Base-by-base conservation (phyloP, 2,113 vertebrate genomes). In the Edolisoma coerulescens region DNA sequence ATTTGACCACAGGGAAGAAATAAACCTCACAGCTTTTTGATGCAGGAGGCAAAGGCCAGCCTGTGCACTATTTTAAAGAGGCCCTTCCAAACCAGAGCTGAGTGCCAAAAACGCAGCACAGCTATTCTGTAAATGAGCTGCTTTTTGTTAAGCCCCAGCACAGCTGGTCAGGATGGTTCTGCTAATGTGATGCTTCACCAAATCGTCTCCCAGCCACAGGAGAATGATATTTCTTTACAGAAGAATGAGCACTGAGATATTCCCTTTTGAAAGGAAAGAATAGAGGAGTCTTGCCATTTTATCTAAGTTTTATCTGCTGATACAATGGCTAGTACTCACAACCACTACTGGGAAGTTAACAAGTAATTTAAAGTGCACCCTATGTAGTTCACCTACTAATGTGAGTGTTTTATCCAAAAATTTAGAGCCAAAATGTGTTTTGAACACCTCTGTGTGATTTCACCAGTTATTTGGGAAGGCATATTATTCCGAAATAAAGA, bases 351-450 rank as follows among this genome's bases (percentile, higher is more conserved):
- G 90, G 82, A 96, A 77, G 76, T 76, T 97, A 96, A 87, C 82
- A 86, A 96, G 87, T 94, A 96, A 97, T 94, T 97, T 91, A 84
- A 95, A 93, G 60, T 44, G 83, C 45, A 87, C 37, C 15, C 45
- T 64, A 32, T 54, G 68, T 33, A 78, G 32, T 39, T 85, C 92
- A 97, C 65, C 30, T 45, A 27, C 32, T 59, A 67, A 95, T 83
- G 52, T 28, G 50, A 94, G 76, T n/a, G 33, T 67, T 65, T 79
- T 79, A 79, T 53, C 16, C 63, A 76, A 83, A 82, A 76, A 33
- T 17, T 1, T 54, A 47, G 68, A 94, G 9, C 13, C 20, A 76
- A 84, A 89, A 42, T 41, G 3, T 26, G 3, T 85, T 94, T 93
- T 86, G 64, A 96, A 88, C 33, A 64, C 32, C 61, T n/a, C 50